Evolutionary conservation across 2,797 vertebrate species (phyloP).

Genomic region (Anguilla pacifica): DNA sequence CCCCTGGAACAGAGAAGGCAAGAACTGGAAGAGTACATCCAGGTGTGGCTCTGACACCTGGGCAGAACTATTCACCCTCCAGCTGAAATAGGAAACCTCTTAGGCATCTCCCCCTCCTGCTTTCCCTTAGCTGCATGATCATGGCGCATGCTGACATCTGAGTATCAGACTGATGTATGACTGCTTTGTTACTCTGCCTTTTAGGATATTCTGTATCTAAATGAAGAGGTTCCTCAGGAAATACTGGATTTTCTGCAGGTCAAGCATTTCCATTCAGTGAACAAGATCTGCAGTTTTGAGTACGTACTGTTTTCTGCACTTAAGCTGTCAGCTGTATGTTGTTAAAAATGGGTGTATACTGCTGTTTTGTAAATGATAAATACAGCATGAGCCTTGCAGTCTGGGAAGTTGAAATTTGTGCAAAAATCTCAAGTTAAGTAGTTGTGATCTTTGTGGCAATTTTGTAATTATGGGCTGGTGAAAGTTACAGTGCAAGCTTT

Average conservation of each 20-base stretch:
- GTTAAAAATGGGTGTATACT: too few relatives aligned
- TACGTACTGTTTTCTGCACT: constrained; percentile 53
- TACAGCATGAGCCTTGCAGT: not conserved
- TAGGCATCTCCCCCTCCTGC: not conserved
- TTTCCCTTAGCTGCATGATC: not conserved
- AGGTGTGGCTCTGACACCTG: constrained; percentile 54
- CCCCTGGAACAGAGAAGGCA: constrained; percentile 85
- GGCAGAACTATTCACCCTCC: not conserved
- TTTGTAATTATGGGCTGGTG: not conserved
- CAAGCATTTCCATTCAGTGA: constrained; percentile 74
- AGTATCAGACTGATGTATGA: not conserved
- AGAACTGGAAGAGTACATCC: constrained; percentile 88
- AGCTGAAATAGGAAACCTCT: not conserved
- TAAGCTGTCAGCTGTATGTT: not conserved
- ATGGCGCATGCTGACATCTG: not conserved
- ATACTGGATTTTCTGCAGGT: constrained; percentile 77
- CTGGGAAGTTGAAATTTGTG: not conserved
- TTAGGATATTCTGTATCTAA: constrained; percentile 70
- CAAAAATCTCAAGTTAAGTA: not conserved
- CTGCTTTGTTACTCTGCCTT: constrained; percentile 1
- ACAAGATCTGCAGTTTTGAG: constrained; percentile 69
- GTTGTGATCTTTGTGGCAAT: not conserved
- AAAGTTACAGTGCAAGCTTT: not conserved
- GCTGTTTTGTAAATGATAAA: not conserved
- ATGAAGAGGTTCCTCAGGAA: constrained; percentile 73